Base-by-base conservation (phyloP, 2,888 invertebrate species). In the Charanyca ferruginea region DNA sequence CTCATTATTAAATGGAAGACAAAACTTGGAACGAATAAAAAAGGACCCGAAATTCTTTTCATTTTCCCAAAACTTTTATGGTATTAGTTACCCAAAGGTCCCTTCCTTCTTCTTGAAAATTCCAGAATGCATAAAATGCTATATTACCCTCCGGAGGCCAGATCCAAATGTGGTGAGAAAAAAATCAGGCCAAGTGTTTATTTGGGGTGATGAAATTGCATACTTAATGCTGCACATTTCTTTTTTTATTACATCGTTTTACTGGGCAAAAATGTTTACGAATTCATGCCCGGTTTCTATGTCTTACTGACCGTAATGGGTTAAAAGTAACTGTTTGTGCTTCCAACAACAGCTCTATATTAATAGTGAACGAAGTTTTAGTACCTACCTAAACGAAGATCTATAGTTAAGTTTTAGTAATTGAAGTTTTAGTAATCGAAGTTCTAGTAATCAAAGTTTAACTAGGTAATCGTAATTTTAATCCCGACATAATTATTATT, bases 151-250 rank as follows among this genome's bases (percentile, higher is more conserved):
- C 54, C 9, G 2, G 65, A 55, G 81, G 66, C 57, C 49, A 42
- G 48, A 55, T 68, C 69, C 38, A 59, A 66, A 66, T 64, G 49
- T 66, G 77, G 61, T 52, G 8, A 13, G 45, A n/a, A 38, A 47
- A 52, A 76, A 77, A n/a, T 58, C 60, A 63, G 61, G 60, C 13
- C 63, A 54, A 63, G 41, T 60, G 41, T 61, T 60, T 60, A 59
- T 61, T 74, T 67, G 45, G 20, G 20, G 57, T 64, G 49, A 61
- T 77, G 59, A 79, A 73, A 74, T 69, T 60, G 45, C 58, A 52
- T 44, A 48, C 47, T 52, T 68, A 73, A 78, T 58, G 23, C 4
- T 48, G 47, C 38, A 54, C 61, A 58, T 66, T 32, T 74, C 58
- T 42, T 54, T 74, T 32, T 73, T 77, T 77, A 77, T 65, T 49